Conservation (phyloP, 2,888 invertebrate genomes). For the Habrosyne pyritoides region DNA sequence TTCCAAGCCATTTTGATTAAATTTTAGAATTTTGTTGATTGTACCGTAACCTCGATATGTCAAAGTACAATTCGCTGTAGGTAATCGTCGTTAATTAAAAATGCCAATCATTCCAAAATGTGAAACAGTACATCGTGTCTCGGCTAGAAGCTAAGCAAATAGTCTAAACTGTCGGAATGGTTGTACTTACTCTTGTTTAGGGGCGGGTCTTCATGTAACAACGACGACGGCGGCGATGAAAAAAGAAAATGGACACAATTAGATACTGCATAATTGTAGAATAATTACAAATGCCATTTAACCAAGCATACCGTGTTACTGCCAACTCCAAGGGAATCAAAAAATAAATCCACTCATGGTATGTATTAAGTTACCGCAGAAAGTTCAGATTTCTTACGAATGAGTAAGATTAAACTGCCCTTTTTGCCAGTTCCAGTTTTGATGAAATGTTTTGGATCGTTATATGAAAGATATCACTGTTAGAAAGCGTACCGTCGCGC, state of each 20-base stretch:
- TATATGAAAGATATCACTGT: constrained; percentile 53
- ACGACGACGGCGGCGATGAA: constrained; percentile 66
- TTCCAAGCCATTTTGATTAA: constrained; percentile 52
- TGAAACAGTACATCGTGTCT: constrained; percentile 52
- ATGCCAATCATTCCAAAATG: constrained; percentile 65
- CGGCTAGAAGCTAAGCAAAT: constrained; percentile 71
- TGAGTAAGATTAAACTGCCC: constrained; percentile 39
- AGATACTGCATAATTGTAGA: constrained; percentile 45
- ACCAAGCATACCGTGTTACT: constrained; percentile 55
- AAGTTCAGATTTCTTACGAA: constrained; percentile 56
- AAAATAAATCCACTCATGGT: constrained; percentile 14
- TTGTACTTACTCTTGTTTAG: constrained; percentile 86
- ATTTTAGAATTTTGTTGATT: constrained; percentile 51
- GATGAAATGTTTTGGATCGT: constrained; percentile 36
- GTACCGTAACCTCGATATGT: constrained; percentile 30
- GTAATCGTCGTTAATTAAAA: constrained; percentile 43
- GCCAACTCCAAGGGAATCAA: constrained; percentile 37
- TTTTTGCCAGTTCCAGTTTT: constrained; percentile 38
- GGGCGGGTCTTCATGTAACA: constrained; percentile 84
- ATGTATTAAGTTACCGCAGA: constrained; percentile 31
- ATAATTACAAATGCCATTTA: constrained; percentile 3
- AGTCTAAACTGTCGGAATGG: constrained; percentile 36
- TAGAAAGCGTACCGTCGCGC: constrained; percentile 52
- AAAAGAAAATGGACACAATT: constrained; percentile 67
- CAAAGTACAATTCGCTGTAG: constrained; percentile 36